phyloP scores from a whole-genome alignment of 1,140 invertebrate species.

The Diplogasteroides magnus region DNA sequence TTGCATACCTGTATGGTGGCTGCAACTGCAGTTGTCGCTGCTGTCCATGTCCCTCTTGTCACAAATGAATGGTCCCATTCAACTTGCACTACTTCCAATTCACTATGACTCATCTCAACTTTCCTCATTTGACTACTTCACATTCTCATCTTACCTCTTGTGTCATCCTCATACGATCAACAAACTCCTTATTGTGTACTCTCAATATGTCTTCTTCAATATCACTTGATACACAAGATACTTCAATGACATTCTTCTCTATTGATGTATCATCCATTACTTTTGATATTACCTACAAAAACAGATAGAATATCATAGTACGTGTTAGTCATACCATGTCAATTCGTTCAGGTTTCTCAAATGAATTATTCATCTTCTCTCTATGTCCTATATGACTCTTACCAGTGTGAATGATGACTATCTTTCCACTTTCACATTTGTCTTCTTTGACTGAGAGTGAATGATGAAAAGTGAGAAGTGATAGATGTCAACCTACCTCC shows the following conservation, averaged over 20 bases:
- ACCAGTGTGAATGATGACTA: background rate
- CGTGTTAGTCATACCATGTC: too few relatives aligned
- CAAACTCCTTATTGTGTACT: conserved; percentile 10
- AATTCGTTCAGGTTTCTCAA: background rate
- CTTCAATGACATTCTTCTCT: background rate
- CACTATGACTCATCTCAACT: too few relatives aligned
- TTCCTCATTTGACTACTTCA: too few relatives aligned
- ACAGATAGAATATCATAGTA: too few relatives aligned
- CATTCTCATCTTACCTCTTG: conserved; percentile 2
- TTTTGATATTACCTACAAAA: too few relatives aligned
- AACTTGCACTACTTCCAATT: too few relatives aligned
- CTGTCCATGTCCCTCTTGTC: background rate
- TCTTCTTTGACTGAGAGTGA: too few relatives aligned
- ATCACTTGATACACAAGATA: background rate
- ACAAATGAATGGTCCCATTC: background rate
- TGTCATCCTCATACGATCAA: conserved; percentile 1
- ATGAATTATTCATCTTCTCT: background rate
- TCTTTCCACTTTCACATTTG: too few relatives aligned
- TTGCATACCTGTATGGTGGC: background rate
- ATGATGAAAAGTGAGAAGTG: too few relatives aligned
- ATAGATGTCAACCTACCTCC: background rate
- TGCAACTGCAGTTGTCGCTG: background rate
- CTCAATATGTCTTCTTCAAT: conserved; percentile 9
- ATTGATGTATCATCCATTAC: too few relatives aligned
- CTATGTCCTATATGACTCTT: background rate